Evolutionary conservation across 2,113 vertebrate species (phyloP).

Genomic region (Hypomesus transpacificus): DNA sequence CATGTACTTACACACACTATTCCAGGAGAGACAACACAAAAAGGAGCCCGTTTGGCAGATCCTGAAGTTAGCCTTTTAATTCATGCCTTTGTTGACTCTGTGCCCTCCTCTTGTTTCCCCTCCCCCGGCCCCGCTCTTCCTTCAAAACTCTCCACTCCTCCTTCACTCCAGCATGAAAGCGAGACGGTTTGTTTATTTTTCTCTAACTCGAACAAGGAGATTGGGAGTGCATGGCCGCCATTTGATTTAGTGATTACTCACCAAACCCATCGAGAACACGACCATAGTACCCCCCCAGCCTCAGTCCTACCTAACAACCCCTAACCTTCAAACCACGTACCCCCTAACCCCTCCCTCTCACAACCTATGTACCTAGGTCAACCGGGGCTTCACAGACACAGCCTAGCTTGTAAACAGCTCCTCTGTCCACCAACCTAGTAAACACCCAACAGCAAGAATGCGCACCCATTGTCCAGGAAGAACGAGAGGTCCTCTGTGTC

Average conservation of each 20-base stretch:
- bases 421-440: conserved; percentile 65
- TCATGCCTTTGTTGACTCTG: conserved; percentile 63
- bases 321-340: neutral
- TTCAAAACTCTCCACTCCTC: conserved; percentile 12
- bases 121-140: neutral
- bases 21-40: conserved; percentile 15
- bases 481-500: conserved; percentile 34
- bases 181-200: conserved; percentile 73
- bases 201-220: conserved; percentile 63
- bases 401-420: conserved; percentile 49
- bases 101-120: conserved; percentile 22
- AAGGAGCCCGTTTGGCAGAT: conserved; percentile 38
- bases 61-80: conserved; percentile 54
- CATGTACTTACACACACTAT: conserved; percentile 16
- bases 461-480: conserved; percentile 63
- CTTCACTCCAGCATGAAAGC: conserved; percentile 56
- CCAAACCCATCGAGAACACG: conserved; percentile 36
- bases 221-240: conserved; percentile 50
- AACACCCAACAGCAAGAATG: conserved; percentile 68
- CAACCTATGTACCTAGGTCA: conserved; percentile 34
- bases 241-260: conserved; percentile 75
- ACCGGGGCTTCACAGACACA: conserved; percentile 62
- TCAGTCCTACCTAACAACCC: neutral
- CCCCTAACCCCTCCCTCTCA: neutral
- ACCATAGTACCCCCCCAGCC: conserved; percentile 54